phyloP scores from a whole-genome alignment of 2,113 vertebrate genomes.

The Gavia stellata region DNA sequence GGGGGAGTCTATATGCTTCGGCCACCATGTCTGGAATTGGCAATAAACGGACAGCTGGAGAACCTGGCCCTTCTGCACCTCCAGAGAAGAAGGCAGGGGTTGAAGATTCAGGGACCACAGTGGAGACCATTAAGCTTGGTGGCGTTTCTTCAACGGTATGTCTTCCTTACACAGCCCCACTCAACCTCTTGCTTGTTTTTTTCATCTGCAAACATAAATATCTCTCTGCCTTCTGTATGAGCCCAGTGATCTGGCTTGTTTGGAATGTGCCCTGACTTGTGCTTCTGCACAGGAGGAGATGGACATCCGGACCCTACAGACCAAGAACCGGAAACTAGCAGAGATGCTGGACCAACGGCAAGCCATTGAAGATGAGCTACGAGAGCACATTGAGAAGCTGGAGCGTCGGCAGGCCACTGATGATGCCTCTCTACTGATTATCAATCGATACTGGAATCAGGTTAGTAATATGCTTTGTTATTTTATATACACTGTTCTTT shows the following conservation, averaged over 20 bases:
- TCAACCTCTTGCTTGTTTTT: background rate
- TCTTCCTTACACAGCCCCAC: accelerated
- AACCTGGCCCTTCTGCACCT: slow-evolving; percentile 78
- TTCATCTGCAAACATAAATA: background rate
- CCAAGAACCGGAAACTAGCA: slow-evolving; percentile 92
- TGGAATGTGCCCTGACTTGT: background rate
- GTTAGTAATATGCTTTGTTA: slow-evolving; percentile 45
- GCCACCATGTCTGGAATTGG: slow-evolving; percentile 84
- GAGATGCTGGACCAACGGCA: slow-evolving; percentile 92
- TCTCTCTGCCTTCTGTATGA: background rate
- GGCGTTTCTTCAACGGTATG: slow-evolving; percentile 89
- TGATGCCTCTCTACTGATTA: slow-evolving; percentile 91
- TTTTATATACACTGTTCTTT: background rate
- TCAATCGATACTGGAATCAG: slow-evolving; percentile 98
- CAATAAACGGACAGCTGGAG: slow-evolving; percentile 80
- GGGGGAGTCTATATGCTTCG: background rate
- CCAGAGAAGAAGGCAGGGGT: slow-evolving; percentile 85
- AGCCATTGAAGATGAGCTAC: slow-evolving; percentile 92
- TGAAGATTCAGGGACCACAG: slow-evolving; percentile 88
- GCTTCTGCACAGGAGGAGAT: slow-evolving; percentile 85
- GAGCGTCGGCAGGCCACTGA: slow-evolving; percentile 95
- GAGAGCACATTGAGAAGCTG: slow-evolving; percentile 91
- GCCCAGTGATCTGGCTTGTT: background rate
- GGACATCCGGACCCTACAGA: slow-evolving; percentile 91
- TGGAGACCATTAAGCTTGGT: slow-evolving; percentile 96